Conservation (phyloP, 2,113 vertebrate genomes). For the Cyprinus carpio region DNA sequence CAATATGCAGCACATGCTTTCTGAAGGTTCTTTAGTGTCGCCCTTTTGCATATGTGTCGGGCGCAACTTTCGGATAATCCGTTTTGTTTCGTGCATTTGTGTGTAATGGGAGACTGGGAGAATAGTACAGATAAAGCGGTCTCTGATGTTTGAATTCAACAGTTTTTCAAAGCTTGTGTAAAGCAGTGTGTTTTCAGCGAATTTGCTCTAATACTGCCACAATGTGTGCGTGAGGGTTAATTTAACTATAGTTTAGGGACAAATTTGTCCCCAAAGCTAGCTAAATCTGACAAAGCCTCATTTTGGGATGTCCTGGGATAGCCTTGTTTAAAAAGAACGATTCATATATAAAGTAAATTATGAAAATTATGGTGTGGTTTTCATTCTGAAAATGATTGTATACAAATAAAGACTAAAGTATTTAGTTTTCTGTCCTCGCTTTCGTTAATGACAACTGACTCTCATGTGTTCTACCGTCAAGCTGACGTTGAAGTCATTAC, state of each 20-base stretch:
- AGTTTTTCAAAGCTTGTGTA: constrained; percentile 55
- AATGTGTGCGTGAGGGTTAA: neutral
- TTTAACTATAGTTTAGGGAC: neutral
- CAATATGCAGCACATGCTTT: constrained; percentile 39
- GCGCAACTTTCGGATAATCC: constrained; percentile 41
- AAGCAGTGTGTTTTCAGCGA: neutral
- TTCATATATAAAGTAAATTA: neutral
- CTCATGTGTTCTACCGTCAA: neutral
- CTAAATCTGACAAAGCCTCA: neutral
- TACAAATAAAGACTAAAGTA: neutral
- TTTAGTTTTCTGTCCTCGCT: neutral
- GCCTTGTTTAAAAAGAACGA: neutral
- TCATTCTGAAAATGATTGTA: neutral
- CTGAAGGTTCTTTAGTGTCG: constrained; percentile 43
- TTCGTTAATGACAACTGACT: neutral
- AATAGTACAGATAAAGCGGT: constrained; percentile 28
- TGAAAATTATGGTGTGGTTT: neutral
- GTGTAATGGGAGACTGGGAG: constrained; percentile 40
- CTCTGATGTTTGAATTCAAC: constrained; percentile 51
- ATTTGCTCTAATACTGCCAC: neutral
- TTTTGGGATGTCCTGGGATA: neutral
- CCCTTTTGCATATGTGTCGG: constrained; percentile 38
- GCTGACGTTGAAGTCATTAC: neutral
- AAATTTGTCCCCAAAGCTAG: neutral
- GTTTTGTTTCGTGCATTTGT: constrained; percentile 24